These are phyloP conservation scores for Chionoecetes opilio DNA, from an alignment of 1,140 invertebrate genomes.

Conservation along the genomic window DNA sequence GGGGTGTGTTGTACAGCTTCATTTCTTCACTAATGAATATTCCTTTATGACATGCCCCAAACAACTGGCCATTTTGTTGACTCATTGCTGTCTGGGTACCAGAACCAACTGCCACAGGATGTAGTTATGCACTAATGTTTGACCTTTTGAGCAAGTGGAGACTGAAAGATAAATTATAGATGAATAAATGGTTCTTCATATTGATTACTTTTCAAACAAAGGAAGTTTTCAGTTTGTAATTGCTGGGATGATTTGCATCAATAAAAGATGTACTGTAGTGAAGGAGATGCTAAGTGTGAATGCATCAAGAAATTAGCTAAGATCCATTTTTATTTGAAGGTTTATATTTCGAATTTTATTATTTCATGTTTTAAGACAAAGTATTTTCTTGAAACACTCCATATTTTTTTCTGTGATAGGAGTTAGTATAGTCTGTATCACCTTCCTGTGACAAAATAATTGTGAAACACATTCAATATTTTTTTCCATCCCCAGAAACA, in stretches of 20 bases:
- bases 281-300: neutral
- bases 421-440: constrained; percentile 61
- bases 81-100: constrained; percentile 47
- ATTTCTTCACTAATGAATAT: neutral
- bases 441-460: constrained; percentile 73
- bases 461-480: constrained; percentile 71
- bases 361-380: constrained; percentile 8
- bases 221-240: constrained; percentile 3
- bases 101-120: constrained; percentile 65
- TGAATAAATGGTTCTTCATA: constrained; percentile 37
- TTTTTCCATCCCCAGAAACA: constrained; percentile 53
- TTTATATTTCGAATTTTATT: neutral
- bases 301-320: constrained; percentile 44
- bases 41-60: neutral
- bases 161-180: constrained; percentile 44
- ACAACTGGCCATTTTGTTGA: constrained; percentile 55
- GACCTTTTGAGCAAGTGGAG: constrained; percentile 58
- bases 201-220: neutral
- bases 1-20: neutral
- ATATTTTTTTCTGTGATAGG: constrained; percentile 71
- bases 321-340: constrained; percentile 30
- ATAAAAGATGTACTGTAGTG: neutral
- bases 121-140: constrained; percentile 46
- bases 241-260: neutral
- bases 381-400: constrained; percentile 57